Evolutionary conservation across 2,113 vertebrate species (phyloP).

Genomic region (Alces alces): DNA sequence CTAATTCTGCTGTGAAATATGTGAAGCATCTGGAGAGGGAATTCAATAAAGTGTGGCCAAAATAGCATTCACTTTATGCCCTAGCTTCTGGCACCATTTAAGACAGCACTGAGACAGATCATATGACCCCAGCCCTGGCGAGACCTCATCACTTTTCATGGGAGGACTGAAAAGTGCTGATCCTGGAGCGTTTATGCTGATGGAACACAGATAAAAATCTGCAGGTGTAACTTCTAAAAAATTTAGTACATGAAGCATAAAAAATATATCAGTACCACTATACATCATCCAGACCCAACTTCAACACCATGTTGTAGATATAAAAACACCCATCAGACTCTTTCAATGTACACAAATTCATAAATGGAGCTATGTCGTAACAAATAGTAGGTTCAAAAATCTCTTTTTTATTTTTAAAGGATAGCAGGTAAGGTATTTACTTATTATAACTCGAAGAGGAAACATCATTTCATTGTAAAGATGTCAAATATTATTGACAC

Average conservation of each 20-base stretch:
- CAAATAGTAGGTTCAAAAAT: background rate
- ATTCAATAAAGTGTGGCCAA: slow-evolving; percentile 79
- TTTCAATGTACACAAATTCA: background rate
- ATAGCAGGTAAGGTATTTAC: background rate
- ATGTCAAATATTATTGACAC: background rate
- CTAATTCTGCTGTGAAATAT: slow-evolving; percentile 79
- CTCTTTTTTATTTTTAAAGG: background rate
- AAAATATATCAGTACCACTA: slow-evolving; percentile 68
- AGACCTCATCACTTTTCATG: slow-evolving; percentile 87
- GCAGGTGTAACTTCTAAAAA: slow-evolving; percentile 84
- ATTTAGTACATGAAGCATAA: slow-evolving; percentile 80
- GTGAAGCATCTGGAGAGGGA: slow-evolving; percentile 80
- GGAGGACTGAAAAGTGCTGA: slow-evolving; percentile 85
- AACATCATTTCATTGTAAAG: background rate
- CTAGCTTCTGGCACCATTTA: slow-evolving; percentile 75
- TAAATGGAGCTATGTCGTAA: background rate
- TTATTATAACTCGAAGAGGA: background rate
- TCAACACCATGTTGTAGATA: slow-evolving; percentile 53
- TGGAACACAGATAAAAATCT: slow-evolving; percentile 88
- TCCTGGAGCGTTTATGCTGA: slow-evolving; percentile 80
- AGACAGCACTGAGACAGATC: slow-evolving; percentile 80
- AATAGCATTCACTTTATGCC: slow-evolving; percentile 78
- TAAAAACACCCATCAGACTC: slow-evolving; percentile 40
- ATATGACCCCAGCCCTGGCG: slow-evolving; percentile 80
- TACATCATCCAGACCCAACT: slow-evolving; percentile 55